Conservation (phyloP, 2,888 invertebrate species). For the Erannis defoliaria region DNA sequence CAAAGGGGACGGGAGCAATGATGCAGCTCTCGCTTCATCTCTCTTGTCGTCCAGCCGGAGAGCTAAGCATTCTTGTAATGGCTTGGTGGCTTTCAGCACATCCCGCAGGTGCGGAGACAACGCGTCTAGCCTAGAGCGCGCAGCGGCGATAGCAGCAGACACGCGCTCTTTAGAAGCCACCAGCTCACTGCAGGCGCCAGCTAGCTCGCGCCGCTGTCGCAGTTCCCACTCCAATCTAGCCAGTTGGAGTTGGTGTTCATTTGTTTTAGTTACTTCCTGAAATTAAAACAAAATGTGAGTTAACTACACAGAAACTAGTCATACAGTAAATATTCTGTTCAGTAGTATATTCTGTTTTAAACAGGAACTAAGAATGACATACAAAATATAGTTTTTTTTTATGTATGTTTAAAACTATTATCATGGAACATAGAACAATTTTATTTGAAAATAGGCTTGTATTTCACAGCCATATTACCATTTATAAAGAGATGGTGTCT, state of each 20-base stretch:
- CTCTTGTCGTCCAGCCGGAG: conserved; percentile 92
- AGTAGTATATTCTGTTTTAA: too few relatives aligned
- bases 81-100: conserved; percentile 91
- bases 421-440: too few relatives aligned
- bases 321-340: neutral
- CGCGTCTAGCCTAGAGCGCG: conserved; percentile 92
- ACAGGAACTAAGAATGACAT: neutral
- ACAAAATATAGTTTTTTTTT: neutral
- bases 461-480: too few relatives aligned
- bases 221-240: conserved; percentile 97
- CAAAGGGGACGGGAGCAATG: conserved; percentile 92
- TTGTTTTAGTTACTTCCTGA: conserved; percentile 89
- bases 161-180: conserved; percentile 92
- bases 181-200: conserved; percentile 91
- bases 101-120: conserved; percentile 91
- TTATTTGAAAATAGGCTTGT: too few relatives aligned
- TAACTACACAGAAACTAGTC: neutral
- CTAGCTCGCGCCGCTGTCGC: conserved; percentile 93
- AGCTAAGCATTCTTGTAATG: conserved; percentile 95
- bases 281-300: conserved; percentile 34
- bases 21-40: conserved; percentile 91
- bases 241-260: conserved; percentile 93
- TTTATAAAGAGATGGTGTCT: too few relatives aligned
- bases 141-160: conserved; percentile 90
- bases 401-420: too few relatives aligned